A percentile compares a stretch with the other conserved stretches of the same genome.
Conservation (phyloP, 2,113 vertebrate species). For the Athene cunicularia region DNA sequence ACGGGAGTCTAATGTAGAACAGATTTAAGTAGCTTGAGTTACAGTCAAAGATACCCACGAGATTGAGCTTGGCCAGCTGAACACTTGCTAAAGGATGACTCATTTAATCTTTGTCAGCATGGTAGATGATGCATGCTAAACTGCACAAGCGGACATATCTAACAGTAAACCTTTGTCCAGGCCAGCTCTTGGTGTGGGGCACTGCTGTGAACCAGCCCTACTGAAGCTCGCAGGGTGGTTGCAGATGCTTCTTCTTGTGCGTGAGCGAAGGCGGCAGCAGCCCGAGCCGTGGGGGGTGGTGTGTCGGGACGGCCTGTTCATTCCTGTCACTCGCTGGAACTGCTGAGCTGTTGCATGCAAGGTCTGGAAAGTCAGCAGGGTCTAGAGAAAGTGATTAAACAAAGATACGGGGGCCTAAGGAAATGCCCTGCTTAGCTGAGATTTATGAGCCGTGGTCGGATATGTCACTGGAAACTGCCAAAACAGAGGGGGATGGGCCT, state of each 20-base stretch:
- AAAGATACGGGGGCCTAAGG: background rate
- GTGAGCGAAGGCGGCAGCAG: background rate
- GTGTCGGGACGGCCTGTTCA: accelerated
- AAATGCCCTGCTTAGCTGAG: conserved; percentile 33
- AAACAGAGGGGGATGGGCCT: background rate
- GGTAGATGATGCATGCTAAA: conserved; percentile 7
- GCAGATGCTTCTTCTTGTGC: background rate
- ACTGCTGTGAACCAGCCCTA: background rate
- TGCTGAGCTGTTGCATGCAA: background rate
- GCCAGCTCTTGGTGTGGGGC: background rate
- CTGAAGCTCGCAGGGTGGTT: background rate
- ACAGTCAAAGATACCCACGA: background rate
- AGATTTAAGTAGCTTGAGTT: conserved; percentile 28
- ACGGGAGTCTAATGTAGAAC: background rate
- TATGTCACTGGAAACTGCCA: background rate
- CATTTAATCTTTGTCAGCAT: conserved; percentile 16
- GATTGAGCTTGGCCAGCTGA: background rate
- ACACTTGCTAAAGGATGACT: conserved; percentile 15
- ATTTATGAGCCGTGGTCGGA: background rate
- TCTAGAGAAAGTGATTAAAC: conserved; percentile 2
- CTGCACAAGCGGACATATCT: background rate
- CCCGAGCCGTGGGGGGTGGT: background rate
- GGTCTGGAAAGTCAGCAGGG: background rate
- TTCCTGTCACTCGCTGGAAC: background rate
- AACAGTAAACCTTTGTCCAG: conserved; percentile 30